A percentile compares a stretch with the other conserved stretches of the same genome.
phyloP scores from a whole-genome alignment of 2,113 vertebrate genomes.

The Sinocyclocheilus grahami region DNA sequence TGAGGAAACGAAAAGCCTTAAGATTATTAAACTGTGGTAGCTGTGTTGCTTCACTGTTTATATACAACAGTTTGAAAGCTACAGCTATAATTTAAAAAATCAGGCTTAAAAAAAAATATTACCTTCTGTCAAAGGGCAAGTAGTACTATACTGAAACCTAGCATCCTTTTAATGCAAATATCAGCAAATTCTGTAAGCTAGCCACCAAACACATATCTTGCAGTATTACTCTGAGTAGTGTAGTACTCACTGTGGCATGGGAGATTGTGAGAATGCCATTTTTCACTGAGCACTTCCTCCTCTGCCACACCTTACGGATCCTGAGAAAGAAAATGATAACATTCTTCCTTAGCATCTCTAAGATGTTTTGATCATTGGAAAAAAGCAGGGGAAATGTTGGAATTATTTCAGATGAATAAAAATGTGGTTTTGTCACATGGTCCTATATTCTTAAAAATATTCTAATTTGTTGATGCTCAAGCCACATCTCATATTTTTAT shows the following conservation, averaged over 20 bases:
- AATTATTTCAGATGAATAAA: neutral
- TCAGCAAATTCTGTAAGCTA: neutral
- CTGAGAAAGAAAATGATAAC: slow-evolving; percentile 59
- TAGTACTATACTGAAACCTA: neutral
- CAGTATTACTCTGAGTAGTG: neutral
- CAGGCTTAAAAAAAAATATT: no score
- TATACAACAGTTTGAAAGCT: neutral
- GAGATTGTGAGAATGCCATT: slow-evolving; percentile 89
- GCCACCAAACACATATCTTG: neutral
- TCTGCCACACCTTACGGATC: slow-evolving; percentile 88
- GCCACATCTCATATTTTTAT: neutral
- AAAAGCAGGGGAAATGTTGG: neutral
- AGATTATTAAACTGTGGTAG: neutral
- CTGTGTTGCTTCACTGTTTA: slow-evolving; percentile 5
- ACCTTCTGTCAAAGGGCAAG: neutral
- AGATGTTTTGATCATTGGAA: neutral
- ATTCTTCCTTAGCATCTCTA: neutral
- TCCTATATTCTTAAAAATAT: neutral
- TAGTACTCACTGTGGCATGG: slow-evolving; percentile 83
- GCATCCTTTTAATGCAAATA: neutral
- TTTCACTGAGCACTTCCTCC: slow-evolving; percentile 87
- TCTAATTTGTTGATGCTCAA: neutral
- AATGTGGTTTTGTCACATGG: neutral
- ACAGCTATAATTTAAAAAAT: neutral
- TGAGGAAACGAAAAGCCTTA: neutral